Base-by-base conservation (phyloP, 2,797 vertebrate species). In the Pempheris klunzingeri region DNA sequence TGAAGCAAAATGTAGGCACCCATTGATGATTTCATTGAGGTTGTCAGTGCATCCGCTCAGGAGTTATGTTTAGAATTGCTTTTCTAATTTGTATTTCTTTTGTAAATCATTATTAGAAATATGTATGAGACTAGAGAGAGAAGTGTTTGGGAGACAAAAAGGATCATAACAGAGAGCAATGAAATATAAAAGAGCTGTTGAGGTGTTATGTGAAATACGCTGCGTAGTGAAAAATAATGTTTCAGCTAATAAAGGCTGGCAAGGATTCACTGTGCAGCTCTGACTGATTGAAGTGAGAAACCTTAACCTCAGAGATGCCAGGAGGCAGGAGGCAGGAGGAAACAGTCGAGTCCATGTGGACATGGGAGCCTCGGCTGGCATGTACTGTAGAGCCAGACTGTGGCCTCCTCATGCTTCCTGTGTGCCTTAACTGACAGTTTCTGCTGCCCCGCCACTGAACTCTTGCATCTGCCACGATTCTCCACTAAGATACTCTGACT, bases 401-500 rank as follows among this genome's bases (percentile, higher is more conserved):
- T 54, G 60, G 70, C 78, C 71, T 85, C 74, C 39, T 81, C 32
- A 18, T 26, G 13, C 66, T 47, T 64, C 65, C 44, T 66, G 41
- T 73, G 66, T 64, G 71, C 28, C 55, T 58, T 34, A 70, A 44
- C 64, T 75, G 78, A 81, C 80, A 81, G 75, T 13, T 41, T 67
- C 32, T 49, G 54, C 57, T 85, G 77, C 64, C 77, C 71, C 1
- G 18, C 55, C 43, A 5, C 26, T 83, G 82, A 87, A 81, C 82
- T 75, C 69, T 22, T 28, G 8, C 72, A 64, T 76, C 71, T 80
- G 78, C 54, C 71, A 61, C 63, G 46, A 66, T 78, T 69, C 55
- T 72, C 30, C 58, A 30, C 63, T 39, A 22, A 44, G 20, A 54
- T 26, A 6, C 59, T 55, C 43, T 13, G 24, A 69, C 62, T 69